Base-by-base conservation (phyloP, 2,113 vertebrate species). In the Opisthocomus hoazin region DNA sequence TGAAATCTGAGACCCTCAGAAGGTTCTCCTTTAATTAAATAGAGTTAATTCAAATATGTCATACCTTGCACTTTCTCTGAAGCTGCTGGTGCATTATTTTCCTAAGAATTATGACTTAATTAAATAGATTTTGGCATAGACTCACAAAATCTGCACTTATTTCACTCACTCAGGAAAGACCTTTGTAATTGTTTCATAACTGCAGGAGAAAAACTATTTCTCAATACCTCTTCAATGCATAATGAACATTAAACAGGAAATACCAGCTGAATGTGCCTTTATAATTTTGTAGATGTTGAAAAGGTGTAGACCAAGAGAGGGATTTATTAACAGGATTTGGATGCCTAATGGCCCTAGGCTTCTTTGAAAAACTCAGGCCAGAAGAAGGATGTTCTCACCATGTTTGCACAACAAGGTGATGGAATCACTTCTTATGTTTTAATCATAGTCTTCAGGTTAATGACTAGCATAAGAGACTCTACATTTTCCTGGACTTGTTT, bases 81-180 rank as follows among this genome's bases (percentile, higher is more conserved):
- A 96, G 94, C 77, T 95, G 71, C 74, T 76, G 64, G 73, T 97
- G 91, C 61, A 70, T 93, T 86, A 90, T 97, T 97, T 97, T 97
- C 85, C 90, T 94, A 96, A 95, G 89, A 96, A 98, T 94, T 68
- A 97, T 97, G 95, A 95, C 83, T 53, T 97, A 97, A 97, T 97
- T 98, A 96, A 97, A 96, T 92, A 81, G 93, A 88, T 96, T 97
- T 97, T 96, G 96, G 94, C 93, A 96, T 30, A 96, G 89, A 77
- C 56, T 95, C 76, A 76, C 21, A 69, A 95, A 96, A 95, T 89
- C 78, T 80, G n/a, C 51, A 76, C 77, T 96, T 89, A 87, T 84
- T 96, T 96, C 84, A 91, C 56, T 94, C 83, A 91, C 53, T 93
- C 61, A 95, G 75, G 70, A 88, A 90, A 96, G 83, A 91, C 84